Conservation (phyloP, 2,888 invertebrate genomes). For the Plagodis dolabraria region DNA sequence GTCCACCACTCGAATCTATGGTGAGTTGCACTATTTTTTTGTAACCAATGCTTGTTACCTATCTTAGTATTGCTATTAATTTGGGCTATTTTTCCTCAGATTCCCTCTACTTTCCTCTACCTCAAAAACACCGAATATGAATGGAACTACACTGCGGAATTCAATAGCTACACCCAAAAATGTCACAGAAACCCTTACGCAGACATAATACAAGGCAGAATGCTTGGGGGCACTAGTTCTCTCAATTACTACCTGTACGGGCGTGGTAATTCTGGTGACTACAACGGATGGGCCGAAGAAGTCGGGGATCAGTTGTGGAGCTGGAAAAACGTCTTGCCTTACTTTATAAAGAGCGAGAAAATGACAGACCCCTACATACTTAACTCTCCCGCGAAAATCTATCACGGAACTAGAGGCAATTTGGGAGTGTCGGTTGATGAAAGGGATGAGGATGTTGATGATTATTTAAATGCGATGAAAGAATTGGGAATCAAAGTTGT, state of each 20-base stretch:
- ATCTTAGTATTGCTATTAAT: background rate
- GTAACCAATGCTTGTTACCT: too few relatives aligned
- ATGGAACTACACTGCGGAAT: constrained; percentile 1
- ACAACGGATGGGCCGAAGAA: constrained; percentile 15
- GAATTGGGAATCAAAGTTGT: background rate
- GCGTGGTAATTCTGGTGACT: background rate
- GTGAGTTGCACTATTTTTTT: too few relatives aligned
- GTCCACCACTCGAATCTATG: too few relatives aligned
- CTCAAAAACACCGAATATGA: constrained; percentile 2
- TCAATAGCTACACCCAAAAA: constrained; percentile 3
- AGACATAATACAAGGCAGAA: constrained; percentile 4
- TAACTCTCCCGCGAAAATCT: background rate
- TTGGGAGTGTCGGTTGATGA: background rate
- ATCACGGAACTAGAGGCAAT: constrained; percentile 3
- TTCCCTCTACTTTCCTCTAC: constrained; percentile 1
- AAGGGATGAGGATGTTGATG: background rate
- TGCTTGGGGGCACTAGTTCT: constrained; percentile 3
- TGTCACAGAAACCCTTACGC: constrained; percentile 1
- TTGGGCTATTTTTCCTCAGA: background rate
- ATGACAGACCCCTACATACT: background rate
- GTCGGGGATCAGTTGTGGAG: constrained; percentile 25
- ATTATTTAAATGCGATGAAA: background rate
- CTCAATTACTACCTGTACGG: background rate
- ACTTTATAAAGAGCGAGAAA: constrained; percentile 24
- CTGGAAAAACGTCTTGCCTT: constrained; percentile 21